Percentiles rank a stretch among this genome's conserved stretches.
phyloP scores from a whole-genome alignment of 2,113 vertebrate species.

The Casuarius casuarius region DNA sequence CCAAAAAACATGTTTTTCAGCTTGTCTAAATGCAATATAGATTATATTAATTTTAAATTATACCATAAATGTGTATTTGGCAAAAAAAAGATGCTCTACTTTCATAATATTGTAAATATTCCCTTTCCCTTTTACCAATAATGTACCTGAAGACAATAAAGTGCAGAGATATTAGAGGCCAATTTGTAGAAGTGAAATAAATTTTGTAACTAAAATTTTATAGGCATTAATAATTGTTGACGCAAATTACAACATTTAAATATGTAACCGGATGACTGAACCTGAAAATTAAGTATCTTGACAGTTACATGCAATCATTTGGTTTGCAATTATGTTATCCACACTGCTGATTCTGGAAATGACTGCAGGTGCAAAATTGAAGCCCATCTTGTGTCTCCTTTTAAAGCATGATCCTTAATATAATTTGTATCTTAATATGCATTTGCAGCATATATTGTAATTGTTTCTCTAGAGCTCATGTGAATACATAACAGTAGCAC shows the following conservation, averaged over 20 bases:
- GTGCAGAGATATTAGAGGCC: background rate
- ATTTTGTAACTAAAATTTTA: background rate
- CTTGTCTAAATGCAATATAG: background rate
- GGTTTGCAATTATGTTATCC: slow-evolving; percentile 4
- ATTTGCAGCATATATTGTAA: slow-evolving; percentile 29
- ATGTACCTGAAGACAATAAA: background rate
- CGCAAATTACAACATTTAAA: slow-evolving; percentile 32
- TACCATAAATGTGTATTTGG: background rate
- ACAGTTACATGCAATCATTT: background rate
- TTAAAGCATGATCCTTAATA: slow-evolving; percentile 27
- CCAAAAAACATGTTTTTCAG: accelerated
- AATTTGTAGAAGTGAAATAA: background rate
- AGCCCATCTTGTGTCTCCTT: background rate
- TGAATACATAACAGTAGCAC: slow-evolving; percentile 37
- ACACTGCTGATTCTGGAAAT: background rate
- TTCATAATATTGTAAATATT: background rate
- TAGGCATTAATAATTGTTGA: background rate
- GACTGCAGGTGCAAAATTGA: slow-evolving; percentile 51
- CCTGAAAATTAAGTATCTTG: slow-evolving; percentile 23
- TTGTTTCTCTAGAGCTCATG: slow-evolving; percentile 3
- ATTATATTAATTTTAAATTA: background rate
- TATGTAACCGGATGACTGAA: background rate
- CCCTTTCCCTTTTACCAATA: background rate
- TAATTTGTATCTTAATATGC: slow-evolving; percentile 19
- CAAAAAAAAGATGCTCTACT: background rate